Conservation (phyloP, 1,140 invertebrate species). For the Streblospio benedicti region DNA sequence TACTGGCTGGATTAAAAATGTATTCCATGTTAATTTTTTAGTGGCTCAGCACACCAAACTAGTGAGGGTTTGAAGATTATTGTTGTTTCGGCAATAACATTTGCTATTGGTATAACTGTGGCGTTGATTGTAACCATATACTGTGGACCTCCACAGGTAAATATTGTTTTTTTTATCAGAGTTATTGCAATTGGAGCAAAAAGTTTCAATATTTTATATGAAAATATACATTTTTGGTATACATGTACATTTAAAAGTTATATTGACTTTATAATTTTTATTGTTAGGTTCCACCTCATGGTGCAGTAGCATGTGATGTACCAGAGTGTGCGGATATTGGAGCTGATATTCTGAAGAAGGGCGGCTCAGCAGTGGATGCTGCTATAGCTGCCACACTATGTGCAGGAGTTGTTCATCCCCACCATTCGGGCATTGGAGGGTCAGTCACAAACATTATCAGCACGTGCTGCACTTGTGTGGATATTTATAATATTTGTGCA, state of each 20-base stretch:
- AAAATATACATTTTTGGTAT: constrained; percentile 1
- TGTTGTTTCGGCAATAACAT: constrained; percentile 47
- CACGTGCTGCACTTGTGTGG: neutral
- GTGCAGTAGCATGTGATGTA: neutral
- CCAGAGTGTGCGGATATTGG: constrained; percentile 49
- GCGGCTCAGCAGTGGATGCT: constrained; percentile 81
- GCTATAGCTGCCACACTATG: constrained; percentile 75
- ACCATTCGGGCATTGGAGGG: constrained; percentile 81
- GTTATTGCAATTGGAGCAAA: neutral
- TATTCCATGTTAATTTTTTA: too few species aligned
- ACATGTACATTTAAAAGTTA: neutral
- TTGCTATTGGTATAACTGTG: constrained; percentile 57
- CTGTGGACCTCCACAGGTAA: constrained; percentile 42
- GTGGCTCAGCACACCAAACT: too few species aligned
- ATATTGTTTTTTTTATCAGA: neutral
- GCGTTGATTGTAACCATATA: constrained; percentile 42
- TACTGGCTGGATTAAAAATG: too few species aligned
- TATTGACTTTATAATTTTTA: neutral
- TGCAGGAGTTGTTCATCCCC: constrained; percentile 71
- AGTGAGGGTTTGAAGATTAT: constrained; percentile 50
- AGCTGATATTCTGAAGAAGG: constrained; percentile 59
- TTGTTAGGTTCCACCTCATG: neutral
- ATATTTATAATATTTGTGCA: constrained; percentile 4
- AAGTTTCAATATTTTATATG: neutral
- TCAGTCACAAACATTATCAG: neutral